Base-by-base conservation (phyloP, 2,113 vertebrate species). In the Heterochromis multidens region DNA sequence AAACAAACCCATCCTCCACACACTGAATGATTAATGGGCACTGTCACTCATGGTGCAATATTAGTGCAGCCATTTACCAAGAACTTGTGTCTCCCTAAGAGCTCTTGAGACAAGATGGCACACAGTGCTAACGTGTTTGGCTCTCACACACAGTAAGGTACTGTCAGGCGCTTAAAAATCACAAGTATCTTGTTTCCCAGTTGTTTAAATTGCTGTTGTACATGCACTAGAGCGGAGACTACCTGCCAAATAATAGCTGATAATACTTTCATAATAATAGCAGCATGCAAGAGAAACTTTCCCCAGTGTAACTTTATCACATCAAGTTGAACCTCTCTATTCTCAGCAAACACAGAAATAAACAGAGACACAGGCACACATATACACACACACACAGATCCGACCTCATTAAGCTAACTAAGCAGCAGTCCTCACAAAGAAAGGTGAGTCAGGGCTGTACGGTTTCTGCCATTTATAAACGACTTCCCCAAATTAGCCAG, bases 11-110 rank as follows among this genome's bases (percentile, higher is more conserved):
- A 87, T 93, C 85, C 82, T 90, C 59, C 87, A 77, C 88, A 89
- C 77, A 33, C 84, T 56, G 29, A 65, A 89, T 95, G 94, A 95
- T 95, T 95, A 94, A 94, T 95, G 81, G 92, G 14, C 40, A 54
- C 85, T 89, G 92, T 92, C 92, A 90, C 85, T 92, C 88, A 89
- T 63, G 86, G 85, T 12, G 87, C 85, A 92, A 94, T 84, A 93
- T 94, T 90, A 93, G 89, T 79, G 80, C 83, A 87, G 83, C 89
- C 86, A 86, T 90, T 93, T 91, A 93, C 87, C 67, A 25, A 62
- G 85, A 37, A 79, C 88, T 60, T 63, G 79, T n/a, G 14, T 89
- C 86, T 82, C 35, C n/a, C 29, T n/a, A 29, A 59, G 62, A 90
- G 79, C 86, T 88, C 81, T 83, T 21, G 65, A 92, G 88, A 89